A percentile compares a stretch with the other conserved stretches of the same genome.
These are phyloP conservation scores for Lasioglossum albipes DNA, from an alignment of 1,140 invertebrate genomes.

Conservation along the genomic window DNA sequence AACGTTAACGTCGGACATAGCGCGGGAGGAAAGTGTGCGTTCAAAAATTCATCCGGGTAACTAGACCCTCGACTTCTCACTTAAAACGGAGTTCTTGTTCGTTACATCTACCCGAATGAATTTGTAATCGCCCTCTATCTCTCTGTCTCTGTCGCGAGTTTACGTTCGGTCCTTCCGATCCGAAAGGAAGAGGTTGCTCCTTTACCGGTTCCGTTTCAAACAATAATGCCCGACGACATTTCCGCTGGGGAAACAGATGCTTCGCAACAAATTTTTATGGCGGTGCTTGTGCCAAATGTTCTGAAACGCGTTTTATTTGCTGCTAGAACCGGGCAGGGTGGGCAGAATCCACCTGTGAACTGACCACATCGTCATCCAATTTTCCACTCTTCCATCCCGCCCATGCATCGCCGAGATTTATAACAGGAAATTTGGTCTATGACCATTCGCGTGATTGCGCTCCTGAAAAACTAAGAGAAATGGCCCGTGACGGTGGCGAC, in stretches of 20 bases:
- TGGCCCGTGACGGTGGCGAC: neutral
- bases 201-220: neutral
- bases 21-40: neutral
- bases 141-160: neutral
- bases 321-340: constrained; percentile 2
- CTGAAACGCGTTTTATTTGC: constrained; percentile 31
- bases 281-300: constrained; percentile 13
- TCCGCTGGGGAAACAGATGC: neutral
- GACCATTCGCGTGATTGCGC: constrained; percentile 30
- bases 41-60: neutral
- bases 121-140: neutral
- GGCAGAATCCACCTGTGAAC: constrained; percentile 28
- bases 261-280: neutral
- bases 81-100: neutral
- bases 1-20: neutral
- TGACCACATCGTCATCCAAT: constrained; percentile 55
- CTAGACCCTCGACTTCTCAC: no score
- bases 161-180: neutral
- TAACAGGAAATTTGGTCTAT: constrained; percentile 45
- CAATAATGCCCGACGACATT: neutral
- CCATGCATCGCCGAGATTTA: constrained; percentile 48
- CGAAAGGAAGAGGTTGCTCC: neutral
- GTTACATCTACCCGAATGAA: neutral
- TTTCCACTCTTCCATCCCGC: constrained; percentile 50
- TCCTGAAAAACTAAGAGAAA: constrained; percentile 28